Conservation (phyloP, 1,140 invertebrate species). For the Calycopis cecrops region DNA sequence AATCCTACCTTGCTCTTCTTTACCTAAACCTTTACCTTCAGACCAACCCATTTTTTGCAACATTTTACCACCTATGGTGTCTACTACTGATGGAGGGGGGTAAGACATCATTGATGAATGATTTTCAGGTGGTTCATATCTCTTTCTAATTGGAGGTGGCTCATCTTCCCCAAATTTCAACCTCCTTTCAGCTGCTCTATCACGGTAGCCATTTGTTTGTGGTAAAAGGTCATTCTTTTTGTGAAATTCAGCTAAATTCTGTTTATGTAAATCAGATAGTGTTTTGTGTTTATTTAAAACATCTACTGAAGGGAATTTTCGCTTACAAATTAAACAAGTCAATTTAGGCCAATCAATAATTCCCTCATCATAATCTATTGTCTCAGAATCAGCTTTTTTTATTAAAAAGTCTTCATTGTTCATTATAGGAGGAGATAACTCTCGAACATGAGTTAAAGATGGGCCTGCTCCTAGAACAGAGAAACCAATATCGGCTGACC, state of each 20-base stretch:
- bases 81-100: slow-evolving; percentile 77
- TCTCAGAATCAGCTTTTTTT: slow-evolving; percentile 72
- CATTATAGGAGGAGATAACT: slow-evolving; percentile 49
- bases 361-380: slow-evolving; percentile 78
- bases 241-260: slow-evolving; percentile 87
- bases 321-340: slow-evolving; percentile 96
- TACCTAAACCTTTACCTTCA: slow-evolving; percentile 95
- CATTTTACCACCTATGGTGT: slow-evolving; percentile 89
- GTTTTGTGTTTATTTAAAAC: slow-evolving; percentile 93
- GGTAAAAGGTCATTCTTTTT: slow-evolving; percentile 73
- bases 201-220: slow-evolving; percentile 81
- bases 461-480: slow-evolving; percentile 83
- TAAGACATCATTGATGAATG: slow-evolving; percentile 62
- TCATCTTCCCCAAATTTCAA: slow-evolving; percentile 94
- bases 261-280: slow-evolving; percentile 96
- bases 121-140: slow-evolving; percentile 80
- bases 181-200: slow-evolving; percentile 96
- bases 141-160: slow-evolving; percentile 78
- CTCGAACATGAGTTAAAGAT: slow-evolving; percentile 73
- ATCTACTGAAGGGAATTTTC: slow-evolving; percentile 94
- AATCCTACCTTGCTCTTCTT: slow-evolving; percentile 93
- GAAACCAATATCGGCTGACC: slow-evolving; percentile 93
- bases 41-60: slow-evolving; percentile 99
- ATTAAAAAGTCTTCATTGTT: slow-evolving; percentile 75
- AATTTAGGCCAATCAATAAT: slow-evolving; percentile 91